These are phyloP conservation scores for Sphaeridia pumilis DNA, from an alignment of 2,888 invertebrate genomes.

Conservation along the genomic window DNA sequence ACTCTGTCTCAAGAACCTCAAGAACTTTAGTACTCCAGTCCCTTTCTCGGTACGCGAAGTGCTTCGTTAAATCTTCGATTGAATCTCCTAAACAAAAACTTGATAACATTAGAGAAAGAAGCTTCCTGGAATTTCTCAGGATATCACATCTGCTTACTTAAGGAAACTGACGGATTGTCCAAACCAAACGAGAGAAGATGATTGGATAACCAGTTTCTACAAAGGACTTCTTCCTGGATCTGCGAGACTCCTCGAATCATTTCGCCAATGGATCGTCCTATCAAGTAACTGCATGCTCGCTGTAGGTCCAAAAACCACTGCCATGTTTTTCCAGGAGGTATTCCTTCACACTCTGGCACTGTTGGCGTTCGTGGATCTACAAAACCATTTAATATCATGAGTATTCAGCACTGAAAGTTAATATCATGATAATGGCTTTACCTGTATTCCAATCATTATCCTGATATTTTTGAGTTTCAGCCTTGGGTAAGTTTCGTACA, in stretches of 20 bases:
- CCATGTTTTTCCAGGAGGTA: conserved; percentile 40
- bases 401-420: background rate
- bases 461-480: conserved; percentile 25
- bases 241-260: conserved; percentile 46
- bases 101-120: background rate
- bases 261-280: conserved; percentile 48
- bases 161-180: conserved; percentile 24
- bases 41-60: background rate
- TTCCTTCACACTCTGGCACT: conserved; percentile 40
- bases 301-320: conserved; percentile 51
- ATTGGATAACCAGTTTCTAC: conserved; percentile 43
- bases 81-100: background rate
- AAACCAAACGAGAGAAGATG: conserved; percentile 41
- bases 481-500: conserved; percentile 24
- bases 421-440: background rate
- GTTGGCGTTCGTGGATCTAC: conserved; percentile 45
- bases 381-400: conserved; percentile 5
- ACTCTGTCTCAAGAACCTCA: background rate
- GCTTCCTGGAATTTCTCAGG: background rate
- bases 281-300: conserved; percentile 48
- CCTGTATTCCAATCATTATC: conserved; percentile 30
- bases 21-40: background rate
- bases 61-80: background rate
- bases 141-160: background rate
- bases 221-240: conserved; percentile 41